Percentiles rank a stretch among this genome's conserved stretches.
Conservation (phyloP, 2,797 vertebrate species). For the Knipowitschia caucasica region DNA sequence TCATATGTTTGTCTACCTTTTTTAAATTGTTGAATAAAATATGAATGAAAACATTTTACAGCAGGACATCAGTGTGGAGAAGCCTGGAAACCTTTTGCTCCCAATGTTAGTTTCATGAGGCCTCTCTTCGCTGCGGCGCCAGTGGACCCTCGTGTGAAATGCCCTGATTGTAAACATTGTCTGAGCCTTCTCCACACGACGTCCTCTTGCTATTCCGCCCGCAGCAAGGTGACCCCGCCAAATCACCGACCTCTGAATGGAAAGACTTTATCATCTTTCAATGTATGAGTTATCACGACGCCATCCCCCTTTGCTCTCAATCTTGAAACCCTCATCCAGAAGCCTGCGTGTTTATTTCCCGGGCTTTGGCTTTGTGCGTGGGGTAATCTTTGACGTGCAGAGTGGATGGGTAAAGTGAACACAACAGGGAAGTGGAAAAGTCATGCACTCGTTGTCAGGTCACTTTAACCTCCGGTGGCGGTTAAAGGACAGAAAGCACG, state of each 20-base stretch:
- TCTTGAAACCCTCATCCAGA: slow-evolving; percentile 6
- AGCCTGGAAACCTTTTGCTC: no score
- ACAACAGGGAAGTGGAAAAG: slow-evolving; percentile 18
- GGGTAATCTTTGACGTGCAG: slow-evolving; percentile 26
- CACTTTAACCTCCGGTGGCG: slow-evolving; percentile 20
- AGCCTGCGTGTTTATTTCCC: not conserved
- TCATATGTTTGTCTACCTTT: no score
- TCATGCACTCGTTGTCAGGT: slow-evolving; percentile 31
- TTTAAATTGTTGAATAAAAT: no score
- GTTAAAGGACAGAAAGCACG: slow-evolving; percentile 36
- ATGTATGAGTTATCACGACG: slow-evolving; percentile 39
- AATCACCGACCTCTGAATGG: slow-evolving; percentile 42
- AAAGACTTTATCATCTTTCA: slow-evolving; percentile 41
- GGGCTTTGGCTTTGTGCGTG: slow-evolving; percentile 14
- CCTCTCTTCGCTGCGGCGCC: no score
- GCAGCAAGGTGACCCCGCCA: slow-evolving; percentile 53
- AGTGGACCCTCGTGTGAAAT: slow-evolving; percentile 4
- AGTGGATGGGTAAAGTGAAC: slow-evolving; percentile 17
- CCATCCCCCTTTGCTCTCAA: slow-evolving; percentile 39
- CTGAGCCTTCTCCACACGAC: slow-evolving; percentile 22
- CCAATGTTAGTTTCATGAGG: no score
- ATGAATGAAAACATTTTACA: no score
- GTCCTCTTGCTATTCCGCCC: slow-evolving; percentile 32
- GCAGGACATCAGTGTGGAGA: no score
- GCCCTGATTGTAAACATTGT: slow-evolving; percentile 23